Evolutionary conservation across 1,140 invertebrate genomes (phyloP), one percentile per base, ranked within the genome.

Genomic region (Drosophila aff.): DNA sequence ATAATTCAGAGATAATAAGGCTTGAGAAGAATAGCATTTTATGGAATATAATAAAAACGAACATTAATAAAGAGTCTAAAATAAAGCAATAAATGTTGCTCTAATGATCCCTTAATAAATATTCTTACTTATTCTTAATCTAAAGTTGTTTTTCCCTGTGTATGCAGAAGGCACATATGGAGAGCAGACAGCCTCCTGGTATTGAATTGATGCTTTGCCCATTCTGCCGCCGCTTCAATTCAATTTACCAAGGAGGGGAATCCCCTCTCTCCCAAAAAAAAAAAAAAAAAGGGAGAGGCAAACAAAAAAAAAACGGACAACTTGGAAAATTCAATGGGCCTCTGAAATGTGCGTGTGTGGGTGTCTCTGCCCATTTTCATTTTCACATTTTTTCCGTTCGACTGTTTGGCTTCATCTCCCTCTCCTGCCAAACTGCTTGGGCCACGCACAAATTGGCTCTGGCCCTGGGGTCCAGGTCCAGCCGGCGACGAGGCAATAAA

Each of bases 401-500:
- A 16, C 65, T 75, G 57, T 74, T 73, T 78, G 83, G 83, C 83
- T 87, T 83, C 83, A 64, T 50, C 50, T 13, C 28, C 11, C 18
- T 11, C 28, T 52, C 31, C 43, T 53, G 60, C 72, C 67, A 73
- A 87, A 80, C 73, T 62, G 80, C 79, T 83, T 44, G 65, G 79
- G 61, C 66, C 79, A 52, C 28, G 67, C 83, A 79, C 83, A 82
- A 87, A 80, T 87, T 83, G 84, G 73, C 72, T 68, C 74, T 67
- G 57, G 62, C 65, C 52, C 55, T 53, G 43, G 61, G 69, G 31
- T 38, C 26, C 38, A 26, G 61, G 15, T 36, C 31, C 41, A 53
- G 49, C 18, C 18, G 49, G 57, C 83, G 81, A 82, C 79, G 55
- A 47, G 63, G 58, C 84, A 87, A 87, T 89, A 87, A 89, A 87